Evolutionary conservation across 2,888 invertebrate genomes (phyloP), one percentile per base, ranked within the genome.

Genomic region (Caenorhabditis doughertyi): DNA sequence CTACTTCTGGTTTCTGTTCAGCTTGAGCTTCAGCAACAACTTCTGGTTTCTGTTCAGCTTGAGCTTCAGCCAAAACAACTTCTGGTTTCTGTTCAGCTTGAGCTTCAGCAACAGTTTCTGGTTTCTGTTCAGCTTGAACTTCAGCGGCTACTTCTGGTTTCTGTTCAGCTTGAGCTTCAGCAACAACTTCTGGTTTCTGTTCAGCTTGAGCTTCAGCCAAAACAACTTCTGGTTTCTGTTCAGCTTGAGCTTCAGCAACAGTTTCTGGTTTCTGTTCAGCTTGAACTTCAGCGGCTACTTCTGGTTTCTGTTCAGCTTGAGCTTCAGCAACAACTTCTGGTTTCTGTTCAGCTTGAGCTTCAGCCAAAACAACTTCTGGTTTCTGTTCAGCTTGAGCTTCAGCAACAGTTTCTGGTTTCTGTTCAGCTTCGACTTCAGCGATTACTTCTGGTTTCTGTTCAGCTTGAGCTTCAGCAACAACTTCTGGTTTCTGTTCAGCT

Each of bases 281-380:
- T 65, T 74, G 44, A 42, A 39, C 60, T n/a, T n/a, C n/a, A 60
- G 60, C 35, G 5, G 5, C 7, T 29, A 55, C 73, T 3, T 56
- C 73, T 55, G 67, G 53, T 42, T 49, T 27, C 23, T 39, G 39
- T 67, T 84, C 79, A 32, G 49, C 58, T 58, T 27, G 71, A 25
- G 39, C 58, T n/a, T n/a, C n/a, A 58, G 71, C 42, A 27, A 25
- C 39, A 2, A 7, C 35, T 5, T 21, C 25, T 49, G 32, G 42
- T 25, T 49, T 39, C 32, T 25, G n/a, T 1, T 18, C 65, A 16
- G 16, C 21, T 25, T n/a, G 29, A 32, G 39, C 64, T n/a, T 21
- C 53, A n/a, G n/a, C n/a, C n/a, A n/a, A n/a, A n/a, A n/a, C n/a
- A n/a, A n/a, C n/a, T n/a, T n/a, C n/a, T n/a, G n/a, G n/a, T n/a